Evolutionary conservation across 2,113 vertebrate species (phyloP).

Genomic region (Eulemur macaco): DNA sequence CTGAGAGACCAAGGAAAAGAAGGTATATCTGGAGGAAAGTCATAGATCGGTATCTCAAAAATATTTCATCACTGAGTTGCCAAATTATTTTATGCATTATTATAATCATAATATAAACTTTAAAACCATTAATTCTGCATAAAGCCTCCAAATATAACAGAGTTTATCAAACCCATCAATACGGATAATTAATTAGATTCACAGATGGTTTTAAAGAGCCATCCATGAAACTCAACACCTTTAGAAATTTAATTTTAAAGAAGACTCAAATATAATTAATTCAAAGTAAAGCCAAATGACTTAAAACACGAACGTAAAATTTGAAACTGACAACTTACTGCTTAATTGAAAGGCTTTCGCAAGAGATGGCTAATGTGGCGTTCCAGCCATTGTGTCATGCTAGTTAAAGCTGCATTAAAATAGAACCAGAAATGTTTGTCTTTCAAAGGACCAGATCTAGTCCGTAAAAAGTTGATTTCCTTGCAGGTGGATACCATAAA

Average conservation of each 20-base stretch:
- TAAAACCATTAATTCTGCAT: neutral
- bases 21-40: neutral
- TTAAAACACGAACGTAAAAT: slow-evolving; percentile 5
- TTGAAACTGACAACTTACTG: neutral
- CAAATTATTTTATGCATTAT: neutral
- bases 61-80: neutral
- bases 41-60: neutral
- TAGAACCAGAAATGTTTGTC: slow-evolving; percentile 51
- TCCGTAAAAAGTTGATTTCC: slow-evolving; percentile 62
- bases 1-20: neutral
- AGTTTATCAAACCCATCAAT: neutral
- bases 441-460: slow-evolving; percentile 53
- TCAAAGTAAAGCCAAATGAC: slow-evolving; percentile 42
- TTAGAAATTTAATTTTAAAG: slow-evolving; percentile 21
- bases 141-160: neutral
- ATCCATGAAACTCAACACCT: slow-evolving; percentile 27
- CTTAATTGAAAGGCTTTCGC: neutral
- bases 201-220: neutral
- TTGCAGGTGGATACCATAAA: slow-evolving; percentile 60
- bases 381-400: neutral
- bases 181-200: neutral
- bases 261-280: slow-evolving; percentile 13
- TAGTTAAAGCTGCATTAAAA: slow-evolving; percentile 53
- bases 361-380: neutral
- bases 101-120: neutral